Conservation (phyloP, 2,113 vertebrate genomes). For the Alaudala cheleensis region DNA sequence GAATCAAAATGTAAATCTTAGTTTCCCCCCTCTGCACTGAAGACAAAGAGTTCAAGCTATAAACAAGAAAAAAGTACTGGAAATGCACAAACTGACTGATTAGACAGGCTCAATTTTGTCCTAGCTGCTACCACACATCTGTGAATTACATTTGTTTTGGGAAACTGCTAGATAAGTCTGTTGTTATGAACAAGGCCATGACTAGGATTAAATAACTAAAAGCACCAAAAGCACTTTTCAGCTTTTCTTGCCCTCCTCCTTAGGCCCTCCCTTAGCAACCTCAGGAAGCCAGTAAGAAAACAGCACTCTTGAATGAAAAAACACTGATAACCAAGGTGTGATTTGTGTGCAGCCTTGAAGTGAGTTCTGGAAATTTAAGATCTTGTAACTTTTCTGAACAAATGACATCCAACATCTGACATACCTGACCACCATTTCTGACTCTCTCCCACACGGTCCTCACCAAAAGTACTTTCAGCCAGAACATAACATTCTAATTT, state of each 20-base stretch:
- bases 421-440: not conserved
- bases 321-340: not conserved
- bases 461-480: not conserved
- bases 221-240: not conserved
- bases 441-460: not conserved
- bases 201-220: not conserved
- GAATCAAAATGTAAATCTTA: not conserved
- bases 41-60: not conserved
- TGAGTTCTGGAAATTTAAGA: not conserved
- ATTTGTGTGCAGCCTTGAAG: not conserved
- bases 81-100: not conserved
- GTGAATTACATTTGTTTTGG: not conserved
- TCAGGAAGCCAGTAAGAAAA: not conserved
- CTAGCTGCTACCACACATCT: not conserved
- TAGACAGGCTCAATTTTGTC: not conserved
- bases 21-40: not conserved
- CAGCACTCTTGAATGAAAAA: not conserved
- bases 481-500: not conserved
- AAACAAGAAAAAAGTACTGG: not conserved
- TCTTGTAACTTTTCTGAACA: not conserved
- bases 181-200: not conserved
- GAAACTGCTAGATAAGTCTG: not conserved
- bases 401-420: not conserved
- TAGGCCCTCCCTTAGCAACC: not conserved
- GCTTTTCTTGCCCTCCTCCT: not conserved